Percentiles rank a stretch among this genome's conserved stretches.
Evolutionary conservation across 2,113 vertebrate genomes (phyloP).

Genomic region (Euleptes europaea): DNA sequence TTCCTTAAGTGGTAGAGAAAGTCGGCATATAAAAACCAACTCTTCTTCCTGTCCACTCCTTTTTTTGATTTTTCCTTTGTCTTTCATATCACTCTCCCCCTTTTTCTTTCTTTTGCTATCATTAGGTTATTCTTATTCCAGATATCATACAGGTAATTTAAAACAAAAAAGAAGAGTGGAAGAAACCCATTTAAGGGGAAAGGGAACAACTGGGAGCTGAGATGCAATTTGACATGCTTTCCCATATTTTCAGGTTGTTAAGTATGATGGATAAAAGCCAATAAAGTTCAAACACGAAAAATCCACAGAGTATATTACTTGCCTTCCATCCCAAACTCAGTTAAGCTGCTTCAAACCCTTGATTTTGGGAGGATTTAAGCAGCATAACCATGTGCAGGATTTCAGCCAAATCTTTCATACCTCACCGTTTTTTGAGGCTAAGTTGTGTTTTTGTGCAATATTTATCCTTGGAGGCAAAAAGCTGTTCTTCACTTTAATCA

Average conservation of each 20-base stretch:
- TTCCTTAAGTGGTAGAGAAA: too few species aligned
- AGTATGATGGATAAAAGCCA: not conserved
- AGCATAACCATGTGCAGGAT: not conserved
- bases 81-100: not conserved
- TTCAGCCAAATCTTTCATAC: conserved; percentile 9
- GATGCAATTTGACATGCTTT: not conserved
- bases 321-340: not conserved
- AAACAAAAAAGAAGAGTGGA: not conserved
- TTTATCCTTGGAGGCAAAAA: not conserved
- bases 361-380: not conserved
- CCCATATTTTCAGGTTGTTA: not conserved
- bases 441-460: not conserved
- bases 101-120: not conserved
- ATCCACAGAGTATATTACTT: not conserved
- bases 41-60: not conserved
- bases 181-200: not conserved
- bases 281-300: not conserved
- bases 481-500: not conserved
- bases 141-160: not conserved
- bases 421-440: conserved; percentile 11
- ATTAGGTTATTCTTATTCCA: not conserved
- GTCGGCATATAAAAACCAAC: too few species aligned
- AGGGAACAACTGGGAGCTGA: not conserved
- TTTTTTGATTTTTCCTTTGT: not conserved
- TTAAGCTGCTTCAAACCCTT: not conserved